Base-by-base conservation (phyloP, 92 coral and sea anemone genomes). In the Parazoanthus darwini region DNA sequence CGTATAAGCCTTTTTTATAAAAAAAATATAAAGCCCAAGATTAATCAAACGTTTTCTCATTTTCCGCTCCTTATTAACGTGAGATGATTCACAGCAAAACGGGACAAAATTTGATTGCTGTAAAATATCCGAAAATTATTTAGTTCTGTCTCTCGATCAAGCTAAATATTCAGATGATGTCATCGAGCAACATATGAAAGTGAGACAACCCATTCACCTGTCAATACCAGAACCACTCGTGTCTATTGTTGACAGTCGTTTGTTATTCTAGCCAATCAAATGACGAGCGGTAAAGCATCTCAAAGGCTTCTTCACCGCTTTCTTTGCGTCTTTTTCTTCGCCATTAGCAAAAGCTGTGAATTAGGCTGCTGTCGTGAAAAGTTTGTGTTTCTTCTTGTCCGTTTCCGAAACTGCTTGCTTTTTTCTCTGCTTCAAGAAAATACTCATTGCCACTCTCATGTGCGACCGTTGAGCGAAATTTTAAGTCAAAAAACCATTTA, bases 331-430 rank as follows among this genome's bases (percentile, higher is more conserved):
- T 84, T 26, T 63, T 84, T 70, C 87, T 56, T 84, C 87, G 87
- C 87, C 87, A 84, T 84, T 71, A 84, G 87, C 79, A 84, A 84
- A 63, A 84, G 86, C 87, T 72, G 87, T 46, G 87, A 84, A 71
- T 84, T 84, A 84, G 87, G 87, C 79, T 33, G 87, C 87, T 84
- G 10, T 84, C 23, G 78, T 70, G 78, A 72, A 84, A 82, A 84
- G 78, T 48, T 82, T 84, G 85, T 84, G 87, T 84, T 84, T 84
- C 79, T 84, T 71, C 87, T 48, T 84, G 35, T 71, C 75, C 39
- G 65, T 84, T n/a, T 50, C 87, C 67, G 29, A 84, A 71, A 71
- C 37, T 84, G 79, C 87, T 84, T 71, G 87, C 87, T 71, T 9
- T 44, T 26, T 48, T 72, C 23, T 46, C 79, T 33, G 54, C 87